phyloP scores from a whole-genome alignment of 2,888 invertebrate genomes.

The Luffia ferchaultella region DNA sequence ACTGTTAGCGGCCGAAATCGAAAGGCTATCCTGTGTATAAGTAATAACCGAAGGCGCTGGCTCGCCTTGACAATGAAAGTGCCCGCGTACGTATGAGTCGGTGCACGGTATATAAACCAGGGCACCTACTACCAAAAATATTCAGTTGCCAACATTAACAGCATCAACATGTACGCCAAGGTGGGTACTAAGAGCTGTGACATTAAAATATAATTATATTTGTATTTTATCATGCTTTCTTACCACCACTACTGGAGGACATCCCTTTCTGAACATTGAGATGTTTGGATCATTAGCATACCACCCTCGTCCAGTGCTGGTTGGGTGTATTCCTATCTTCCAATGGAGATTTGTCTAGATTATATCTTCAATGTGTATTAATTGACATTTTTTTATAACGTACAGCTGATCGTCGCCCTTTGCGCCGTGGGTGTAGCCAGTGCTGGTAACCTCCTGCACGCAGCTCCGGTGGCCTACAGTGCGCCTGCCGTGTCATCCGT shows the following conservation, averaged over 20 bases:
- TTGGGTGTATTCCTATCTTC: too few relatives aligned
- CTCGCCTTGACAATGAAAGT: slow-evolving; percentile 63
- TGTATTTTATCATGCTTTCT: too few relatives aligned
- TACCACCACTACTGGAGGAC: too few relatives aligned
- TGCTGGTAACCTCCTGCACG: slow-evolving; percentile 60
- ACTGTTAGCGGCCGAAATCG: slow-evolving; percentile 35
- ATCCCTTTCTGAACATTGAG: too few relatives aligned
- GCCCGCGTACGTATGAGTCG: slow-evolving; percentile 28
- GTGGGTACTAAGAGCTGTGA: slow-evolving; percentile 18
- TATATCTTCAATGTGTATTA: too few relatives aligned
- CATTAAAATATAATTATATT: too few relatives aligned
- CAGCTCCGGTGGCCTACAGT: slow-evolving; percentile 55
- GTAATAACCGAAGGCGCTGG: slow-evolving; percentile 24
- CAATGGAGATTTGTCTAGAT: too few relatives aligned
- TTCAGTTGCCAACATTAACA: slow-evolving; percentile 59
- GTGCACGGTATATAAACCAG: slow-evolving; percentile 51
- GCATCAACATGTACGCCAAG: slow-evolving; percentile 63
- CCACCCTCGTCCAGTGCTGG: too few relatives aligned
- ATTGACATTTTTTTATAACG: too few relatives aligned
- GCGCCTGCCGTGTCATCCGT: slow-evolving; percentile 33
- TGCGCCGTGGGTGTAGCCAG: slow-evolving; percentile 67
- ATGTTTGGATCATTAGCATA: too few relatives aligned
- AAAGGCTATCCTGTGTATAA: slow-evolving; percentile 55
- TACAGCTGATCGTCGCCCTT: slow-evolving; percentile 64
- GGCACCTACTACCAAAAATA: slow-evolving; percentile 48